Evolutionary conservation across 2,113 vertebrate species (phyloP), one percentile per base, ranked within the genome.

Genomic region (Cranoglanis bouderius): DNA sequence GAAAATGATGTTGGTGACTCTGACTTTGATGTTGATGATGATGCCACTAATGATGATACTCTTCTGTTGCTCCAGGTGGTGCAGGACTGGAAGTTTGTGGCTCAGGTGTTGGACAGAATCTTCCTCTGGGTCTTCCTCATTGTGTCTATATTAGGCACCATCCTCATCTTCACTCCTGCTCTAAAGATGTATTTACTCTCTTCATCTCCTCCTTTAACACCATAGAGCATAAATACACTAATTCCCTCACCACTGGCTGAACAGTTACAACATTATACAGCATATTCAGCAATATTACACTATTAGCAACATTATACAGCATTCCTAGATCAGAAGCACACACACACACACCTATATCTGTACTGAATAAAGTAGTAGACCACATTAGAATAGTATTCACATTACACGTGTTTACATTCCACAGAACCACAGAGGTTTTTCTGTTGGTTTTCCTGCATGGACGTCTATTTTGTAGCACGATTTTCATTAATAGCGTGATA

Each of bases 1-100:
- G n/a, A n/a, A n/a, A n/a, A n/a, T 35, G 49, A 72, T 53, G 21
- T 5, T 38, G 49, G 63, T 24, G 26, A 19, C 32, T 40, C 2
- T 19, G 38, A 46, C 40, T 5, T 49, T 49, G 49, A 49, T 49
- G 43, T 12, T n/a, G 24, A n/a, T 26, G 35, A 43, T 84, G 5
- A 7, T 21, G 40, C n/a, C 3, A 26, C 6, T 59, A 18, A 38
- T 82, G 85, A 53, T 77, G 24, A 18, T 53, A 85, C 12, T 46
- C 57, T 88, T 70, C 2, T 83, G 24, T 83, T 88, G 2, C 88
- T 77, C 8, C 91, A 99, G 98, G 97, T 98, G 7, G 98, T 99
- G 1, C 97, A 98, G 92, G 98, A 99, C 93, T 99, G 98, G 98
- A 99, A 99, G 94, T 99, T 99, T 84, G 97, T 98, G 67, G 98